A percentile compares a stretch with the other conserved stretches of the same genome.
Evolutionary conservation across 2,888 invertebrate genomes (phyloP).

Genomic region (Hylaea fasciaria): DNA sequence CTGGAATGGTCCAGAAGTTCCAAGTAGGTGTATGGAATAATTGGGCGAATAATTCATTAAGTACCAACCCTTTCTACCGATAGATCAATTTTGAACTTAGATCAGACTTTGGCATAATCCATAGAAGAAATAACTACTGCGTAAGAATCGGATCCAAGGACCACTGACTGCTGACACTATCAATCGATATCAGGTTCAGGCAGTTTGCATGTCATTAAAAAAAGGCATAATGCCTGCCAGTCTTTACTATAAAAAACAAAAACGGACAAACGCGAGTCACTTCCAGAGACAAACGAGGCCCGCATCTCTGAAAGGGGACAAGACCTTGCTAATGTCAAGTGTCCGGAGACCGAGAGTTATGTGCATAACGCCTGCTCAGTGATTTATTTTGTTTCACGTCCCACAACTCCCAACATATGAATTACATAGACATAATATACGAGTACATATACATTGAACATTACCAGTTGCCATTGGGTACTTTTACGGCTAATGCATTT

Average conservation of each 20-base stretch:
- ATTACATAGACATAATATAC: slow-evolving; percentile 54
- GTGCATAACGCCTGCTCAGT: slow-evolving; percentile 72
- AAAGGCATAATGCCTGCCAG: no score
- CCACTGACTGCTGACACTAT: no score
- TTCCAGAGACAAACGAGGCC: slow-evolving; percentile 9
- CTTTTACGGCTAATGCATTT: neutral
- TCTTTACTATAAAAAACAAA: no score
- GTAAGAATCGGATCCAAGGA: no score
- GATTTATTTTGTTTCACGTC: slow-evolving; percentile 72
- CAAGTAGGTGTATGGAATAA: neutral
- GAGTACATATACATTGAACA: neutral
- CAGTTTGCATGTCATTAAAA: no score
- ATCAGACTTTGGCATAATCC: no score
- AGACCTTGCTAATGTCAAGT: slow-evolving; percentile 77
- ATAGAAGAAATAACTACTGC: no score
- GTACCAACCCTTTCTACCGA: no score
- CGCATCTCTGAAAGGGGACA: slow-evolving; percentile 52
- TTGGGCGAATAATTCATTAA: no score
- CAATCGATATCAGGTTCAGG: no score
- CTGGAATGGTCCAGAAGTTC: slow-evolving; percentile 43
- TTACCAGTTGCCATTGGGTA: neutral
- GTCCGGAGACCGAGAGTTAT: slow-evolving; percentile 74
- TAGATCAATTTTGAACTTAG: no score
- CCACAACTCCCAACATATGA: slow-evolving; percentile 58
- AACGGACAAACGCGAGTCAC: neutral